phyloP scores from a whole-genome alignment of 1,140 invertebrate genomes.

The Periplaneta americana region DNA sequence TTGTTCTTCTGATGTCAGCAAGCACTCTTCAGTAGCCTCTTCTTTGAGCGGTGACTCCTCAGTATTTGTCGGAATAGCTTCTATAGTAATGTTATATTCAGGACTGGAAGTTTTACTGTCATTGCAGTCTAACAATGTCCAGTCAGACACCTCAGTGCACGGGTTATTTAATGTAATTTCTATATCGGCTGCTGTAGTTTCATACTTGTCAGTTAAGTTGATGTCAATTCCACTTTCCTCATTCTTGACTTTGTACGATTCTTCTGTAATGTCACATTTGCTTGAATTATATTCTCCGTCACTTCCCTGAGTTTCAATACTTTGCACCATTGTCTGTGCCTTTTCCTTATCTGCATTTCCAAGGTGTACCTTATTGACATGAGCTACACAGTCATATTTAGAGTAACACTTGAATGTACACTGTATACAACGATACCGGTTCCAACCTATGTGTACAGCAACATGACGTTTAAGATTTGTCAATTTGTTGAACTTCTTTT shows the following conservation, averaged over 20 bases:
- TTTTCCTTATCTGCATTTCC: neutral
- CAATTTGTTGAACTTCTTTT: conserved; percentile 31
- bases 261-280: neutral
- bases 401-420: conserved; percentile 38
- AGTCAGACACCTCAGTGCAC: neutral
- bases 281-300: neutral
- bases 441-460: conserved; percentile 40
- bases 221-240: neutral
- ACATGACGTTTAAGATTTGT: conserved; percentile 36
- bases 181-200: neutral
- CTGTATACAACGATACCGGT: conserved; percentile 36
- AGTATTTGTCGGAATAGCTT: neutral
- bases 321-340: conserved; percentile 8
- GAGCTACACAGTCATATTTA: conserved; percentile 35
- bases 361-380: conserved; percentile 34
- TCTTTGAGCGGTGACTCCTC: neutral
- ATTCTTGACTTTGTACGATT: neutral
- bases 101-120: neutral
- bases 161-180: conserved; percentile 15
- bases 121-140: neutral
- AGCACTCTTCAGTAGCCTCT: neutral
- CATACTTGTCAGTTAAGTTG: conserved; percentile 1
- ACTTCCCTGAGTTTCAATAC: conserved; percentile 6
- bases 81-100: neutral
- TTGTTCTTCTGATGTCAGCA: neutral